Percentiles rank a stretch among this genome's conserved stretches.
Conservation (phyloP, 1,140 invertebrate species). For the Oncopodura yosiiana region DNA sequence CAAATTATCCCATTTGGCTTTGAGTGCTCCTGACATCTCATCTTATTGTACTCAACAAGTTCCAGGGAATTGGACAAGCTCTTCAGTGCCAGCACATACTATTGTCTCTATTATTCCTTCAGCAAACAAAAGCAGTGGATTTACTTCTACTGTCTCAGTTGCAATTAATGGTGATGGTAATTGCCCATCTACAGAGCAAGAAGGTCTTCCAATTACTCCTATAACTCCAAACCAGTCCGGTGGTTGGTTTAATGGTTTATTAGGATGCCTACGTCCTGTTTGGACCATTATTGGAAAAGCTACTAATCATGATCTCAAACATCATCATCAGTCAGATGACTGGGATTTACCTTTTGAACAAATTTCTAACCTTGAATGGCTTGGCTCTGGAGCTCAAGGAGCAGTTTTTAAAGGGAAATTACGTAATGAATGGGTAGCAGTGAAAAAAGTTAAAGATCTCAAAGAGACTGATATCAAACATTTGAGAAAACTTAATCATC, state of each 20-base stretch:
- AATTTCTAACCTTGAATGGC: conserved; percentile 81
- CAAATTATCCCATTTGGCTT: conserved; percentile 31
- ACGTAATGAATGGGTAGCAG: conserved; percentile 75
- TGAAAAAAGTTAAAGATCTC: conserved; percentile 89
- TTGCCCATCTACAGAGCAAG: neutral
- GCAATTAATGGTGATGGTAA: conserved; percentile 11
- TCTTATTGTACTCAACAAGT: conserved; percentile 7
- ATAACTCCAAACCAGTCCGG: conserved; percentile 27
- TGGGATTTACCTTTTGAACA: conserved; percentile 94
- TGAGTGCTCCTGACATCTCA: conserved; percentile 34
- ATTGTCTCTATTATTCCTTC: conserved; percentile 25
- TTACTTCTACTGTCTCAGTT: neutral
- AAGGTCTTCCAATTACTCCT: conserved; percentile 2
- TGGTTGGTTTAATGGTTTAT: conserved; percentile 68
- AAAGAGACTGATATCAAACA: conserved; percentile 92
- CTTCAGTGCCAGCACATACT: conserved; percentile 28
- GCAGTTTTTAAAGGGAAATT: conserved; percentile 86
- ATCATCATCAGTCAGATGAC: conserved; percentile 41
- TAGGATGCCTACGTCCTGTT: conserved; percentile 76
- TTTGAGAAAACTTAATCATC: conserved; percentile 86
- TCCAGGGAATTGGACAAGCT: conserved; percentile 26
- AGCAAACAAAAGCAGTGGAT: conserved; percentile 3
- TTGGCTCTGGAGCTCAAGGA: conserved; percentile 92
- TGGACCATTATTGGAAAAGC: conserved; percentile 75
- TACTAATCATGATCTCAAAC: conserved; percentile 55